Evolutionary conservation across 2,888 invertebrate genomes (phyloP).

Genomic region (Leucophora obtusa): DNA sequence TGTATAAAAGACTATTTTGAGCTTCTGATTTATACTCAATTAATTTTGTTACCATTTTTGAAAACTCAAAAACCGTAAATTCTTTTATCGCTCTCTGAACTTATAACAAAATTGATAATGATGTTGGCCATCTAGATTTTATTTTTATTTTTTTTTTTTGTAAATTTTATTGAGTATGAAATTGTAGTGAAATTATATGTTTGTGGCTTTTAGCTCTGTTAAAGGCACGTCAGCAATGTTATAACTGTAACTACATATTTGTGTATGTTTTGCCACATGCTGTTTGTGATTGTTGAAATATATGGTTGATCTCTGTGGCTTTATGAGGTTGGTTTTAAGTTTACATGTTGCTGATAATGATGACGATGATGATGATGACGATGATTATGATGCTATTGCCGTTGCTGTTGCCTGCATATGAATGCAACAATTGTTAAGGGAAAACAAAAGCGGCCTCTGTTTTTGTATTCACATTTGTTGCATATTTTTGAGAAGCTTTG

Average conservation of each 20-base stretch:
- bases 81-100: neutral
- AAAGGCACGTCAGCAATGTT: constrained; percentile 49
- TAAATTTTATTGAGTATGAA: constrained; percentile 33
- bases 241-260: constrained; percentile 32
- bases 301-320: constrained; percentile 57
- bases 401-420: constrained; percentile 49
- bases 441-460: constrained; percentile 16
- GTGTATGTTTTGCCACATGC: constrained; percentile 36
- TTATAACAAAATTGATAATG: constrained; percentile 28
- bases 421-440: constrained; percentile 46
- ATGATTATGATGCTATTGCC: constrained; percentile 67
- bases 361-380: too few relatives aligned
- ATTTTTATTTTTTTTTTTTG: neutral
- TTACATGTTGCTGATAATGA: constrained; percentile 65
- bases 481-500: constrained; percentile 1
- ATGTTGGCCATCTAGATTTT: constrained; percentile 11
- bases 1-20: too few relatives aligned
- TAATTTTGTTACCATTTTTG: too few relatives aligned
- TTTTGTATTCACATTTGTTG: constrained; percentile 32
- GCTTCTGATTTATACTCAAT: too few relatives aligned
- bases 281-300: constrained; percentile 49
- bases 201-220: constrained; percentile 46
- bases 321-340: constrained; percentile 50
- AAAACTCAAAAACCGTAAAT: neutral
- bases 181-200: constrained; percentile 43